Evolutionary conservation across 2,888 invertebrate species (phyloP), one percentile per base, ranked within the genome.

Genomic region (Hermaeophaga mercurialis): DNA sequence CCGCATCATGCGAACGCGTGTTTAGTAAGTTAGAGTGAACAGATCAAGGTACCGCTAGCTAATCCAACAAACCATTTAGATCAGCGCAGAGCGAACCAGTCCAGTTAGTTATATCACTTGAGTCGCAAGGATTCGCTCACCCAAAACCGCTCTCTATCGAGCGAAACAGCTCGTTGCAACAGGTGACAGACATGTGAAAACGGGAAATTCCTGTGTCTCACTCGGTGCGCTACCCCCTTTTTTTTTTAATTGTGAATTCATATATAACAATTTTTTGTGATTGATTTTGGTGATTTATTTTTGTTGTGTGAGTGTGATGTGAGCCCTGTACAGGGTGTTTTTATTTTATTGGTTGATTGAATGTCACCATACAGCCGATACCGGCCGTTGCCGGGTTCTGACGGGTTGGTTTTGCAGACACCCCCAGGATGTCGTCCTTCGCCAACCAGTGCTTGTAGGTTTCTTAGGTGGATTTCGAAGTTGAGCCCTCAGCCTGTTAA

Each of bases 381-480:
- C 72, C 75, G 77, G 72, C 76, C 77, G 12, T 67, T 78, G 70
- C 77, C 77, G 69, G 78, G 58, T 18, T 14, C 58, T 60, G 55
- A 59, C 58, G 66, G 67, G 59, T 36, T 56, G 33, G 70, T 65
- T 31, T 59, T 66, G 54, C 70, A 64, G 38, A 66, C 71, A 19
- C 66, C 70, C 17, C 71, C 66, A 58, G 69, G 70, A 58, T 72
- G 72, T 56, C 63, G 70, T 6, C 62, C 66, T 14, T 62, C 72
- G 15, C 67, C 73, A 12, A 78, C 80, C 19, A 80, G 80, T 6
- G 80, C 81, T 8, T 79, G 82, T 62, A 73, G 81, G 55, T 82
- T 82, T 67, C 75, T 82, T 59, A 76, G 80, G 66, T 82, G 82
- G 82, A 81, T 82, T 66, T 78, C 81, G 38, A 78, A 80, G 59